Base-by-base conservation (phyloP, 1,140 invertebrate species). In the Pseudomyrmex sp. region DNA sequence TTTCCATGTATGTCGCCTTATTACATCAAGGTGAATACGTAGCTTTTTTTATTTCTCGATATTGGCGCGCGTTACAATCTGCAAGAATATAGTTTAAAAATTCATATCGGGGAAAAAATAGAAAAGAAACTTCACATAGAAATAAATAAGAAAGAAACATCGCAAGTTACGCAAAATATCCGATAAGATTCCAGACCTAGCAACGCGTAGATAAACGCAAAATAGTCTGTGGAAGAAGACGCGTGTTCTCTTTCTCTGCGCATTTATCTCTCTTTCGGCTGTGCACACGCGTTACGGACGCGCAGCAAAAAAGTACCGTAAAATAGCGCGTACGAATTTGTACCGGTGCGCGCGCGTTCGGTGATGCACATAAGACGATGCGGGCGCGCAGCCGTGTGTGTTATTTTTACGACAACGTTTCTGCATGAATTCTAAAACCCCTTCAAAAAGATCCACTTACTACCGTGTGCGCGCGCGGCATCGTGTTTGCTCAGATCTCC, bases 321-420 rank as follows among this genome's bases (percentile, higher is more conserved):
- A 35, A 75, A 82, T 65, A 66, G 56, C 70, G 82, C 70, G 59
- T 58, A 59, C 82, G 73, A 85, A 87, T 88, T 87, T 69, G 72
- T 65, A 58, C 4, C 15, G 48, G 5, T 62, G 23, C 35, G 15
- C 35, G 15, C 44, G 68, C 44, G 46, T 85, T 75, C 26, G 63
- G 20, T 65, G 20, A 48, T 62, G 58, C 15, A 20, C 54, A 46
- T 66, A 56, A 35, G 35, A 35, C 35, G 35, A 35, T 35, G 59
- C 50, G 66, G 35, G 62, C 23, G 35, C 5, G 35, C 62, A 13
- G 26, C 18, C 20, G 35, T 46, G 56, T 74, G 70, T 75, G 70
- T 82, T 63, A 80, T 61, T 80, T 77, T 50, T 69, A 62, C 58
- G 56, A 84, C 82, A 69, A 54, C 61, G 61, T 50, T 66, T 12